These are phyloP conservation scores for Conus betulinus DNA, from an alignment of 1,140 invertebrate species.

Conservation along the genomic window DNA sequence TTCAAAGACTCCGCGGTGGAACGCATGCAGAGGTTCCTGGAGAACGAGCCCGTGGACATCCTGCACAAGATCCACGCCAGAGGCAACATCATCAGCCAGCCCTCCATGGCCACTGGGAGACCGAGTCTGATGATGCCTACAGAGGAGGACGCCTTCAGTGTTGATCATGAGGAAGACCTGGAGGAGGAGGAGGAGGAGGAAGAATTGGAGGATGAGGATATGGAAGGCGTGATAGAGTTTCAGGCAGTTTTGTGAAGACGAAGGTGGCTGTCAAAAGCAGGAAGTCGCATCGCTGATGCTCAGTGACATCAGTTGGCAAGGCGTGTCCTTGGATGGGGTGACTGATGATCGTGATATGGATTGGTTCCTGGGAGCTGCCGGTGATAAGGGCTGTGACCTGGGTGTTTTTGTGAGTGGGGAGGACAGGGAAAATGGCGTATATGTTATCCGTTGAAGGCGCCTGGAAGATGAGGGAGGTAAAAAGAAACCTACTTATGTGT, in stretches of 20 bases:
- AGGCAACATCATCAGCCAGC: background rate
- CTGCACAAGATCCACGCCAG: background rate
- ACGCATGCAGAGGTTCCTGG: background rate
- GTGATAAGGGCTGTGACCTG: background rate
- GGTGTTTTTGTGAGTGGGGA: background rate
- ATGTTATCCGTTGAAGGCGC: background rate
- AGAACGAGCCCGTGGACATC: background rate
- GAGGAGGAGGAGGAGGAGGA: too few relatives aligned
- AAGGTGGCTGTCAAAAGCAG: too few relatives aligned
- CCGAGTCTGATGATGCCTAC: background rate
- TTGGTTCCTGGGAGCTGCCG: too few relatives aligned
- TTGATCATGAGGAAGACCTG: too few relatives aligned
- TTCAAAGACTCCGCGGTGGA: background rate
- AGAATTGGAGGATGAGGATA: too few relatives aligned
- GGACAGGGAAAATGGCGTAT: background rate
- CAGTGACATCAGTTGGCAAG: too few relatives aligned
- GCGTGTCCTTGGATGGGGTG: too few relatives aligned
- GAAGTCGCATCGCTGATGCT: too few relatives aligned
- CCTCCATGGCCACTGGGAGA: background rate
- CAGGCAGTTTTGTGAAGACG: too few relatives aligned
- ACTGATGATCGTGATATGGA: too few relatives aligned
- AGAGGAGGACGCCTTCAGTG: background rate
- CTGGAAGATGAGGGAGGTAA: background rate
- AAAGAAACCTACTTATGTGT: background rate
- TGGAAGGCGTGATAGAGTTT: too few relatives aligned